A percentile compares a stretch with the other conserved stretches of the same genome.
These are phyloP conservation scores for Myotis findleyi DNA, from an alignment of 2,797 vertebrate genomes.

Conservation along the genomic window DNA sequence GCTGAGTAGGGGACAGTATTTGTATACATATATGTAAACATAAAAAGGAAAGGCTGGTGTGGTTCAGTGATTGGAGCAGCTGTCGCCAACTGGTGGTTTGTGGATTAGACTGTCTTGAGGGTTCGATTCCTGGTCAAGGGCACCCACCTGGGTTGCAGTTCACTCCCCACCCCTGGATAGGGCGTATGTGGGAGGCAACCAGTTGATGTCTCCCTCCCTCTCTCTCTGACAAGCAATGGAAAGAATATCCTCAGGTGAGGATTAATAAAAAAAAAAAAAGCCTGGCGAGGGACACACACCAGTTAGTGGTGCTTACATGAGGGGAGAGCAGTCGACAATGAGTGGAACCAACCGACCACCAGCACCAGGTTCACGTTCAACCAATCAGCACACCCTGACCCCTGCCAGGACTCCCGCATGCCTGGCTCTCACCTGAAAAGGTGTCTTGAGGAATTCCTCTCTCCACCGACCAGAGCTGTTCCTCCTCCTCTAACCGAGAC, in stretches of 20 bases:
- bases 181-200: too few relatives aligned
- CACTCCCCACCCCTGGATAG: too few relatives aligned
- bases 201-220: too few relatives aligned
- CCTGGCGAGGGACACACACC: not conserved
- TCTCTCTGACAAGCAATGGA: too few relatives aligned
- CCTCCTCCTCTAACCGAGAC: conserved; percentile 79
- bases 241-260: too few relatives aligned
- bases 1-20: not conserved
- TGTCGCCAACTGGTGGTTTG: too few relatives aligned
- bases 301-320: not conserved
- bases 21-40: not conserved
- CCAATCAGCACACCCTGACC: not conserved
- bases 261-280: not conserved
- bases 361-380: not conserved
- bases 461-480: conserved; percentile 72
- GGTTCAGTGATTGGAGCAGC: too few relatives aligned
- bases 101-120: too few relatives aligned
- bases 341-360: not conserved
- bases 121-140: too few relatives aligned
- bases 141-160: too few relatives aligned
- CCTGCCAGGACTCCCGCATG: not conserved
- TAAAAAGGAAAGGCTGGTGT: too few relatives aligned
- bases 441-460: conserved; percentile 66
- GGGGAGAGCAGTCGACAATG: not conserved
- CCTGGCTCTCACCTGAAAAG: conserved; percentile 75